Percentiles rank a stretch among this genome's conserved stretches.
Conservation (phyloP, 2,113 vertebrate genomes). For the Rafetus swinhoei region DNA sequence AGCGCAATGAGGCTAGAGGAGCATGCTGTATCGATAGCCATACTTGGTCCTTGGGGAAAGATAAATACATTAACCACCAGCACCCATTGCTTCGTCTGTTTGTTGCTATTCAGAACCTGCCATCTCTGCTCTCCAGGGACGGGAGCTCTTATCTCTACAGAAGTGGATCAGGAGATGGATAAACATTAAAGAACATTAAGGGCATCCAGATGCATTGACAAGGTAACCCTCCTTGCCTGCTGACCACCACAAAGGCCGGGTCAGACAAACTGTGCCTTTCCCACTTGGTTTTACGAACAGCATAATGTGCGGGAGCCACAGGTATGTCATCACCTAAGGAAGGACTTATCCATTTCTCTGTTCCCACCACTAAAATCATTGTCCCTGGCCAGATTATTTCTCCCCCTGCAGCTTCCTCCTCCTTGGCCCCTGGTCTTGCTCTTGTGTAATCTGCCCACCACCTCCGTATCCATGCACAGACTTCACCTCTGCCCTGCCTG, state of each 20-base stretch:
- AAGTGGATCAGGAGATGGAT: not conserved
- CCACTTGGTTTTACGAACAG: not conserved
- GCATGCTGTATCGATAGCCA: constrained; percentile 94
- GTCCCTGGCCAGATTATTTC: not conserved
- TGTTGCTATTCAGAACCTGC: not conserved
- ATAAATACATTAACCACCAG: accelerated
- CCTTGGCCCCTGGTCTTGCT: not conserved
- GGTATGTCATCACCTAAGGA: not conserved
- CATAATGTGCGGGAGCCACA: not conserved
- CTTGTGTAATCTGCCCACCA: not conserved
- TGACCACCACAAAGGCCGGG: not conserved
- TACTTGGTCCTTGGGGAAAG: constrained; percentile 87
- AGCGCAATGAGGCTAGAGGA: constrained; percentile 93
- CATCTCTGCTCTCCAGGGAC: not conserved
- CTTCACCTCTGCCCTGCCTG: not conserved
- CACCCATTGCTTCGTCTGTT: not conserved
- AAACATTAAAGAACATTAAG: not conserved
- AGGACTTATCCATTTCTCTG: not conserved
- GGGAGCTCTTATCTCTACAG: not conserved
- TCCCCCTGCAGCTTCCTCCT: not conserved
- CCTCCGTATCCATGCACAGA: not conserved
- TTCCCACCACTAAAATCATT: not conserved
- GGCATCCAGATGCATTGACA: not conserved
- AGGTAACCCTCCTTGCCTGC: not conserved
- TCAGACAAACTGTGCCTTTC: not conserved